Base-by-base conservation (phyloP, 2,888 invertebrate genomes). In the Gryllus longicercus region DNA sequence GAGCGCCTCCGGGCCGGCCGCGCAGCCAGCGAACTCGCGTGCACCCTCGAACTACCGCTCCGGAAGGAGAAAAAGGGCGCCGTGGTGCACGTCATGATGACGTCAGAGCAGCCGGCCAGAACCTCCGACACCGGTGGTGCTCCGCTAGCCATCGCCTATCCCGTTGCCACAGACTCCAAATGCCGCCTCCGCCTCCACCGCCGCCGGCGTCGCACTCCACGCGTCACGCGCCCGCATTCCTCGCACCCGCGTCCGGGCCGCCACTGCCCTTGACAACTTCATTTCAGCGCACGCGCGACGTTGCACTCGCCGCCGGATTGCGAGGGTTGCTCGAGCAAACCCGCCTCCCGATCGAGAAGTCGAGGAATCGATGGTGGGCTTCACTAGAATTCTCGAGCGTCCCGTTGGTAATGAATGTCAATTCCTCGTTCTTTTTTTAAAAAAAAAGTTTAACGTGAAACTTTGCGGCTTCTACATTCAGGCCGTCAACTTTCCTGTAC, bases 61-160 rank as follows among this genome's bases (percentile, higher is more conserved):
- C 63, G 63, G 63, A 63, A 63, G 63, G 63, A 63, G 63, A 63
- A 63, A 63, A 63, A 63, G 63, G 63, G 63, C 63, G 63, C 63
- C 63, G 63, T 18, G 63, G 63, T 63, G 14, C 63, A 63, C 63
- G 63, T 63, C 63, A 63, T 63, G 63, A 63, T 63, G 63, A 63
- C 63, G 63, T 63, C 63, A 63, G 63, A 11, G 63, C 63, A 63
- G 63, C 63, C 10, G n/a, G 63, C 63, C 63, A 63, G 63, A 63
- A 63, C 16, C 63, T 63, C 63, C 63, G 63, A 63, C 63, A 63
- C n/a, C 63, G 16, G n/a, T 0, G 5, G 38, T 8, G 38, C 38
- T 5, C 38, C 38, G 38, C 38, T 38, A 38, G 38, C 38, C 8
- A 38, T 38, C 38, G 16, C 63, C 63, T 63, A 18, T 4, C 5